Evolutionary conservation across 2,888 invertebrate genomes (phyloP).

Genomic region (Cotesia congregata): DNA sequence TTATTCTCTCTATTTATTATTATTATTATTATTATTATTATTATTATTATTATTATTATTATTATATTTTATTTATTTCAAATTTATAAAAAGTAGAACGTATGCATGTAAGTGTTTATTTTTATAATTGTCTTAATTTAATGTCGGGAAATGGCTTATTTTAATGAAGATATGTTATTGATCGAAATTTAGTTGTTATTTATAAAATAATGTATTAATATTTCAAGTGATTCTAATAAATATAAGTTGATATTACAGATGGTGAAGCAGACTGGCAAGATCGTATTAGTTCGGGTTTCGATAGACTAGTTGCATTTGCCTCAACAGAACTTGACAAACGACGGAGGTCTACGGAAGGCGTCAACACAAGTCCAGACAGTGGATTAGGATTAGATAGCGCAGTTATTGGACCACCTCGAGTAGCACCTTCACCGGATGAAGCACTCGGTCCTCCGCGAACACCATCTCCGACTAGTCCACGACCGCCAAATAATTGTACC

Average conservation of each 20-base stretch:
- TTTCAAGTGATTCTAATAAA: not conserved
- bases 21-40: not conserved
- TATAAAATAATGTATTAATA: not conserved
- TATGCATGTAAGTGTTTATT: constrained; percentile 21
- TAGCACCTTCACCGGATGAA: constrained; percentile 70
- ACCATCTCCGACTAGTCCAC: constrained; percentile 73
- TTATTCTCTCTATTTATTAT: not conserved
- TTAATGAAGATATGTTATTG: constrained; percentile 63
- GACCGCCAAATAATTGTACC: constrained; percentile 69
- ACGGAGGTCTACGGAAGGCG: constrained; percentile 85
- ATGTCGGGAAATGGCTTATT: constrained; percentile 63
- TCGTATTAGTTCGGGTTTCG: constrained; percentile 93
- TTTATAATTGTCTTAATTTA: not conserved
- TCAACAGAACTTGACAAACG: constrained; percentile 92
- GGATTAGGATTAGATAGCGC: constrained; percentile 79
- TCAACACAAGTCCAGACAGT: constrained; percentile 89
- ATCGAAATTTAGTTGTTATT: constrained; percentile 27
- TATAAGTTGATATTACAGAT: constrained; percentile 68
- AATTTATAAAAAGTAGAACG: not conserved
- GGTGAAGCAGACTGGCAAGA: constrained; percentile 93
- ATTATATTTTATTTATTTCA: not conserved
- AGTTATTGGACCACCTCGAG: constrained; percentile 63
- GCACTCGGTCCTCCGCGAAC: constrained; percentile 73
- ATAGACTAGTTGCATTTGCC: constrained; percentile 92
- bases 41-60: constrained; percentile 3